phyloP scores from a whole-genome alignment of 2,888 invertebrate genomes.

The Nycteola revayana region DNA sequence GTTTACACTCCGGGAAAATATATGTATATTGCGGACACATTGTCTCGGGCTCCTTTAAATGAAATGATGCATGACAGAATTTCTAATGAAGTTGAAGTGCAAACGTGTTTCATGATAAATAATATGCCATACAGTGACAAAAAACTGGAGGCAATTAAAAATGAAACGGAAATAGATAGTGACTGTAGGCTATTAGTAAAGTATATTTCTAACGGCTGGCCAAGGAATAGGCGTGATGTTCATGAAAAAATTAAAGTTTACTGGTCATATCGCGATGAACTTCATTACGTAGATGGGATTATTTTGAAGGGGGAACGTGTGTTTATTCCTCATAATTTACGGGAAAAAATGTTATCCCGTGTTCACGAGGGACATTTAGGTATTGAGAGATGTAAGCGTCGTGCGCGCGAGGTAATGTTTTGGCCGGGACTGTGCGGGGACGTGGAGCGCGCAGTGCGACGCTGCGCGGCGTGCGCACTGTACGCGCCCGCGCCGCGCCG shows the following conservation, averaged over 20 bases:
- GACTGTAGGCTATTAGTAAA: not conserved
- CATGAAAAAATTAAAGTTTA: not conserved
- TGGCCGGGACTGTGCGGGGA: conserved; percentile 8
- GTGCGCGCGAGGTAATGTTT: conserved; percentile 7
- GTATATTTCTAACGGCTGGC: conserved; percentile 5
- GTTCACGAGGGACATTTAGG: conserved; percentile 6
- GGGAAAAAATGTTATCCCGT: conserved; percentile 1
- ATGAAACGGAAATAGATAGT: not conserved
- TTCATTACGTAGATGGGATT: not conserved
- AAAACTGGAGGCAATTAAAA: no score
- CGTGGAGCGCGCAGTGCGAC: conserved; percentile 1
- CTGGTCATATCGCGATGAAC: not conserved
- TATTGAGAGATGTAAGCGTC: conserved; percentile 7
- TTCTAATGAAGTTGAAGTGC: not conserved
- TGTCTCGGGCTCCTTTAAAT: conserved; percentile 4
- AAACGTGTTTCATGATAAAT: conserved; percentile 3
- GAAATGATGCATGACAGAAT: conserved; percentile 1
- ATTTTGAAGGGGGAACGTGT: conserved; percentile 4
- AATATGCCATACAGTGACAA: conserved; percentile 1
- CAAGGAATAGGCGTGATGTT: not conserved
- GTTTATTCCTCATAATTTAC: conserved; percentile 1
- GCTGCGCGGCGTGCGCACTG: conserved; percentile 4
- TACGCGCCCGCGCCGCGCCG: not conserved
- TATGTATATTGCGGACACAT: conserved; percentile 14
- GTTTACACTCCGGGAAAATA: conserved; percentile 21